Base-by-base conservation (phyloP, 2,888 invertebrate genomes). In the Oxycera nigricornis region DNA sequence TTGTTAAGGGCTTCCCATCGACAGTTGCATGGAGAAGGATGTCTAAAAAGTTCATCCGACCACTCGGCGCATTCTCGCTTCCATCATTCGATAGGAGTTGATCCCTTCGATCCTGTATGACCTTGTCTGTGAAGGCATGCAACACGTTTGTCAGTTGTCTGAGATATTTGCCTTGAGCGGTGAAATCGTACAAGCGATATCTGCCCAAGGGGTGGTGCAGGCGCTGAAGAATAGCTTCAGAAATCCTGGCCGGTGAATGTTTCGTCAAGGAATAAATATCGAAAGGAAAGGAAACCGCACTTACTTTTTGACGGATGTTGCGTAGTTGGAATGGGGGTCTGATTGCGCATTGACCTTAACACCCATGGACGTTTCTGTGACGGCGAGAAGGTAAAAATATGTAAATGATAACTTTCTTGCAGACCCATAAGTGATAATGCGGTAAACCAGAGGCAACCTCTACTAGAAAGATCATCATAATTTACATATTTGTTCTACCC, bases 361-460 rank as follows among this genome's bases (percentile, higher is more conserved):
- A 17, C 73, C 73, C 73, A 73, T 73, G 4, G 73, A 73, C 2
- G 73, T 57, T 46, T 73, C 73, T 73, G 20, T 6, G 35, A 55
- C 2, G 17, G 17, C 35, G 11, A 7, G 11, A 35, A 17, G 11
- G 11, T 35, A 62, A 57, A 57, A 9, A 6, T 14, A 52, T n/a
- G 7, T 35, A 6, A 6, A 35, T 35, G 7, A 35, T 7, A 35
- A 11, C 7, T 35, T 35, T 11, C 6, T 7, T 7, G 35, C 6
- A 35, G 11, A 35, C 11, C 35, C 35, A 35, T 35, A 35, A 35
- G 11, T 35, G 35, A 7, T 11, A 35, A 35, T 35, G n/a, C n/a
- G n/a, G n/a, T n/a, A n/a, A n/a, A n/a, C n/a, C n/a, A n/a, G n/a
- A n/a, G n/a, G n/a, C n/a, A 35, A 35, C 11, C 11, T 35, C 11